phyloP scores from a whole-genome alignment of 2,113 vertebrate genomes.

The Neolamprologus sp. region DNA sequence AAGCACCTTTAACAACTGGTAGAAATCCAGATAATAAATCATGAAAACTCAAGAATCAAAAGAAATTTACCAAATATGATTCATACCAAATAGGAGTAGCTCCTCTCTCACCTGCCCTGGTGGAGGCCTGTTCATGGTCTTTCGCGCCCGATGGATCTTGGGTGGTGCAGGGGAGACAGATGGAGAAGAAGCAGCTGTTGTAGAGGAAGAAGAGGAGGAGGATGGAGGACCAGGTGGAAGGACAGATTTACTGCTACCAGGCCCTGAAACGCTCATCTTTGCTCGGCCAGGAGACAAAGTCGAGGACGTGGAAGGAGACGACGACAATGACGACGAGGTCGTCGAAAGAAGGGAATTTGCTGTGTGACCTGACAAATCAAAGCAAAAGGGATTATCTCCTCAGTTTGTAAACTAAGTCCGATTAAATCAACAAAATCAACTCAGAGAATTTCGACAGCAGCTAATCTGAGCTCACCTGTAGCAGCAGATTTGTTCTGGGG shows the following conservation, averaged over 20 bases:
- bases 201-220: conserved; percentile 60
- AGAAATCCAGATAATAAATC: neutral
- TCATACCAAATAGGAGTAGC: neutral
- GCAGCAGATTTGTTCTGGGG: conserved; percentile 33
- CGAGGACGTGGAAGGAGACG: conserved; percentile 67
- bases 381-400: neutral
- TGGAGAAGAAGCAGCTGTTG: conserved; percentile 58
- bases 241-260: conserved; percentile 69
- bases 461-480: conserved; percentile 37
- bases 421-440: neutral
- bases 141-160: conserved; percentile 84
- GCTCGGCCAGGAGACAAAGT: conserved; percentile 70
- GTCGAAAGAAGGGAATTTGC: conserved; percentile 65
- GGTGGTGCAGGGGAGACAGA: conserved; percentile 52
- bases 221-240: conserved; percentile 63
- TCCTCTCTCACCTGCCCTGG: conserved; percentile 69
- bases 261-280: conserved; percentile 86
- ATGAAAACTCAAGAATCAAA: neutral
- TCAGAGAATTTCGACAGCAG: neutral
- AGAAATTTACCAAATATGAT: neutral
- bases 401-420: neutral
- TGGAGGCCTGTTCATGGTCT: conserved; percentile 83
- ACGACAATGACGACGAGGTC: conserved; percentile 28
- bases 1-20: neutral
- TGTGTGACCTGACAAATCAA: conserved; percentile 67